phyloP scores from a whole-genome alignment of 2,888 invertebrate species.

The Netelia virgata region DNA sequence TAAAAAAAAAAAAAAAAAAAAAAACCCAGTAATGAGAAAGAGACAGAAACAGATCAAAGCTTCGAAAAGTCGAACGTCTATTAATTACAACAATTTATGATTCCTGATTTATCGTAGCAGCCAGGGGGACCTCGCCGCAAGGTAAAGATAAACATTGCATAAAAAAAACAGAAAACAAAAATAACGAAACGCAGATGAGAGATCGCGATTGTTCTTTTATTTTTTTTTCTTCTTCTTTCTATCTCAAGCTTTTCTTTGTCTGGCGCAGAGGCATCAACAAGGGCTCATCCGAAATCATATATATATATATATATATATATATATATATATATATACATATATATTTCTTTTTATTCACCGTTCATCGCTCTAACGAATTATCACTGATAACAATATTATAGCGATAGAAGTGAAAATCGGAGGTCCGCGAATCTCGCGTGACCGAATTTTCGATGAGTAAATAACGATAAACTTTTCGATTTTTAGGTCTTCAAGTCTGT shows the following conservation, averaged over 20 bases:
- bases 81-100: conserved; percentile 78
- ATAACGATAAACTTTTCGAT: conserved; percentile 21
- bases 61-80: conserved; percentile 64
- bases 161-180: conserved; percentile 58
- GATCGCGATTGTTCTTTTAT: conserved; percentile 37
- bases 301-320: neutral
- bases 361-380: conserved; percentile 72
- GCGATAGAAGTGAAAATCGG: neutral
- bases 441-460: neutral
- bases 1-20: conserved; percentile 16
- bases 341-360: conserved; percentile 74
- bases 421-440: conserved; percentile 2
- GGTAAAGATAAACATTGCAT: conserved; percentile 79
- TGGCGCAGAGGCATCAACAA: conserved; percentile 78
- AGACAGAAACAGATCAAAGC: conserved; percentile 22
- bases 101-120: conserved; percentile 80
- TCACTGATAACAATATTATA: conserved; percentile 38
- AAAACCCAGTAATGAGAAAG: conserved; percentile 10
- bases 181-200: conserved; percentile 34
- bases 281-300: conserved; percentile 76
- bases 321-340: conserved; percentile 37
- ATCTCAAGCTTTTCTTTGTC: conserved; percentile 76
- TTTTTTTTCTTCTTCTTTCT: conserved; percentile 8
- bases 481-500: conserved; percentile 93
- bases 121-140: conserved; percentile 82